Evolutionary conservation across 2,888 invertebrate species (phyloP).

Genomic region (Hyppa rectilinea): DNA sequence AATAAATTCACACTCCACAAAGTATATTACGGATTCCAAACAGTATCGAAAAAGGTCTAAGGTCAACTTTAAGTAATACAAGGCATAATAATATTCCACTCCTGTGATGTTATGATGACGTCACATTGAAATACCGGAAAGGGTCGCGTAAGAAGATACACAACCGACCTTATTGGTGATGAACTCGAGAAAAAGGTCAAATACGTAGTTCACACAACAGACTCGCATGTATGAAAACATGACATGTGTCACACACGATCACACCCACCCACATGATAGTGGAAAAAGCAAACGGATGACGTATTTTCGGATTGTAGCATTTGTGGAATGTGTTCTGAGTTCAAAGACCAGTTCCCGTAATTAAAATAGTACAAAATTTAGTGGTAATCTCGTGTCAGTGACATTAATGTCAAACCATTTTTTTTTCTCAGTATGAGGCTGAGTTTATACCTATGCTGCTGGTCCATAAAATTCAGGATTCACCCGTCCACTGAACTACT

Average conservation of each 20-base stretch:
- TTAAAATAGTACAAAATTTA: background rate
- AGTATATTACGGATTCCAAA: background rate
- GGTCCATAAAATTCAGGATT: too few species aligned
- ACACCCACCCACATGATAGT: slow-evolving; percentile 31
- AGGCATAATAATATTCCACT: slow-evolving; percentile 17
- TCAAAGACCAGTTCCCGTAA: too few species aligned
- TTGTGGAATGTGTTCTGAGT: background rate
- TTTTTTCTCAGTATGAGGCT: too few species aligned
- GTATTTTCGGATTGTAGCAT: background rate
- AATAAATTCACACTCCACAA: too few species aligned
- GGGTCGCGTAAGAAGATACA: slow-evolving; percentile 30
- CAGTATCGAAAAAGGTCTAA: background rate
- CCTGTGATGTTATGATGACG: background rate
- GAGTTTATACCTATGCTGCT: too few species aligned
- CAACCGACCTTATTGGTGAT: slow-evolving; percentile 36
- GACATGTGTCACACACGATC: slow-evolving; percentile 20
- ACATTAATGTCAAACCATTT: background rate
- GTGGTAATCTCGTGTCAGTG: background rate
- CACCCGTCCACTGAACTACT: too few species aligned
- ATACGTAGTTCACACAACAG: slow-evolving; percentile 23
- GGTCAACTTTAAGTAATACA: background rate
- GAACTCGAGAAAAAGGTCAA: slow-evolving; percentile 44
- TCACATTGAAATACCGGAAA: slow-evolving; percentile 26
- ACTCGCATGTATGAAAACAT: slow-evolving; percentile 24
- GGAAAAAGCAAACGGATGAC: background rate